Conservation (phyloP, 2,797 vertebrate genomes). For the Hafferia zeledoni region DNA sequence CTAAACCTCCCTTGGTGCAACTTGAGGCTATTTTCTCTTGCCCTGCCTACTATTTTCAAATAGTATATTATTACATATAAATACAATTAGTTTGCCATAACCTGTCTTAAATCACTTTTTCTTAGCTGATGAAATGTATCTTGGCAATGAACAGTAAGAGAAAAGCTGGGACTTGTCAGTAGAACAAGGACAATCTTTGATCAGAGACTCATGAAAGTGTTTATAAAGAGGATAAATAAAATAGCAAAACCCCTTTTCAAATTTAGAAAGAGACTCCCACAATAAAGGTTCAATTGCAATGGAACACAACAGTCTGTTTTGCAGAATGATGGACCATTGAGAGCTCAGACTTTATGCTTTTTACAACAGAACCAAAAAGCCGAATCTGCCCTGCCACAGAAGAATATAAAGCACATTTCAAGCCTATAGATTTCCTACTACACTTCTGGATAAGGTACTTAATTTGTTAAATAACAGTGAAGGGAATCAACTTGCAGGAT, state of each 20-base stretch:
- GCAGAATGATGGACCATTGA: rapidly evolving
- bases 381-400: background rate
- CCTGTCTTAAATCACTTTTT: background rate
- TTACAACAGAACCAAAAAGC: background rate
- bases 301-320: background rate
- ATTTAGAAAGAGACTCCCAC: background rate
- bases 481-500: background rate
- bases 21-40: background rate
- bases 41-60: background rate
- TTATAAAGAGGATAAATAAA: background rate
- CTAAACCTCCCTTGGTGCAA: background rate
- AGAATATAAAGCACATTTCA: background rate
- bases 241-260: background rate
- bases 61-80: background rate
- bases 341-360: background rate
- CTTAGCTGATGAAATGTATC: background rate
- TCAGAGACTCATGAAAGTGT: background rate
- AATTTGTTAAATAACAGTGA: background rate
- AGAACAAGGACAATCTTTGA: background rate
- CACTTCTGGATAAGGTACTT: background rate
- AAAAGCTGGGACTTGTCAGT: rapidly evolving
- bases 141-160: background rate
- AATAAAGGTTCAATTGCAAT: background rate
- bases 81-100: background rate
- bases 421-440: background rate